Percentiles rank a stretch among this genome's conserved stretches.
Evolutionary conservation across 2,888 invertebrate genomes (phyloP).

Genomic region (Cacoxenus indagator): DNA sequence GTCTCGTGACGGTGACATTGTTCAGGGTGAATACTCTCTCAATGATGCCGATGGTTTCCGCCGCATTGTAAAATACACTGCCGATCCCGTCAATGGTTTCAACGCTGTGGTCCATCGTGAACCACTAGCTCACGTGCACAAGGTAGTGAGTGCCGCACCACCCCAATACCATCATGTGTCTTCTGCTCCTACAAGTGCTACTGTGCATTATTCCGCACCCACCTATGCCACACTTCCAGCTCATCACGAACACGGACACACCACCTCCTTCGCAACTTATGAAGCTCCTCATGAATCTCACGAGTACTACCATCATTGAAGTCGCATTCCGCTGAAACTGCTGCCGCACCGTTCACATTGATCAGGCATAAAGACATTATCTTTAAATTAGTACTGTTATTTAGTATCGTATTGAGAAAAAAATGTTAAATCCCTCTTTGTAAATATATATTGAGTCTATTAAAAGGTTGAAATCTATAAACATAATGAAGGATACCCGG

Average conservation of each 20-base stretch:
- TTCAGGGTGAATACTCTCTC: conserved; percentile 69
- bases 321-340: conserved; percentile 39
- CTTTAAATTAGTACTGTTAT: conserved; percentile 39
- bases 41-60: conserved; percentile 69
- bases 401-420: conserved; percentile 47
- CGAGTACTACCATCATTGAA: conserved; percentile 58
- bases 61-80: conserved; percentile 68
- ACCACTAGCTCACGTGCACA: conserved; percentile 49
- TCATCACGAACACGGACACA: conserved; percentile 39
- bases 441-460: background rate
- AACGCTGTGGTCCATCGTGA: conserved; percentile 68
- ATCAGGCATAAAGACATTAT: conserved; percentile 25
- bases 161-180: conserved; percentile 54
- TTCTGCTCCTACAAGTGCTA: conserved; percentile 37
- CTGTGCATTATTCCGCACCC: conserved; percentile 37
- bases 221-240: conserved; percentile 40
- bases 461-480: no score
- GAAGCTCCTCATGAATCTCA: conserved; percentile 53
- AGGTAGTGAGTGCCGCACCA: conserved; percentile 44
- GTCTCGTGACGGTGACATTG: conserved; percentile 68
- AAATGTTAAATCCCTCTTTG: background rate
- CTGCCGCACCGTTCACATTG: conserved; percentile 44
- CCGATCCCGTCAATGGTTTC: conserved; percentile 68
- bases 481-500: no score
- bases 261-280: conserved; percentile 46